Conservation (phyloP, 2,888 invertebrate species). For the Eurois occulta region DNA sequence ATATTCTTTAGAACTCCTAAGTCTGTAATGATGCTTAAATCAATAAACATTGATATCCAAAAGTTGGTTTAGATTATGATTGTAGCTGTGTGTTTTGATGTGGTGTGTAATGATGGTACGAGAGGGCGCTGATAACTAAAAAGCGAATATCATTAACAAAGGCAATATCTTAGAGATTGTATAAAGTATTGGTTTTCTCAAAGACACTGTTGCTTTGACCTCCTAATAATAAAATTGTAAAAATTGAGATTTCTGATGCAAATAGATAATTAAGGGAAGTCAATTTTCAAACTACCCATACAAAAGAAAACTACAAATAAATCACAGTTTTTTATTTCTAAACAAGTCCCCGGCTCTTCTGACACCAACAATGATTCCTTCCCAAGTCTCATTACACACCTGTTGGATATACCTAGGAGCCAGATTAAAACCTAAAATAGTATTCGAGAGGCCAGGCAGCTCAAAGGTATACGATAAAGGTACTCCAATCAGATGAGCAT, state of each 20-base stretch:
- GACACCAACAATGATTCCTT: conserved; percentile 88
- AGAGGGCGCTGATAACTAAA: background rate
- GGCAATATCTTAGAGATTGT: background rate
- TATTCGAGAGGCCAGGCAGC: conserved; percentile 90
- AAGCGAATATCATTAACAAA: background rate
- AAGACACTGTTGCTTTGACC: background rate
- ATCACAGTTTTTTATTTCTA: conserved; percentile 41
- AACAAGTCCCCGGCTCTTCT: conserved; percentile 78
- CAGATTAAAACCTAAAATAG: conserved; percentile 89
- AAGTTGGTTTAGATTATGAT: background rate
- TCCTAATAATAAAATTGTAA: background rate
- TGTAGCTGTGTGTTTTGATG: background rate
- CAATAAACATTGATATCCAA: background rate
- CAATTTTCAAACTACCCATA: background rate
- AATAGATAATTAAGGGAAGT: background rate
- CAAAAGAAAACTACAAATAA: conserved; percentile 19
- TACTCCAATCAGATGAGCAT: conserved; percentile 90
- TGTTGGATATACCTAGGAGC: conserved; percentile 89
- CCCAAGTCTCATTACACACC: conserved; percentile 91
- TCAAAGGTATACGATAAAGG: conserved; percentile 92
- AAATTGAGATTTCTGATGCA: background rate
- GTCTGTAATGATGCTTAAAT: background rate
- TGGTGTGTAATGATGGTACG: background rate
- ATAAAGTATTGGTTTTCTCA: background rate
- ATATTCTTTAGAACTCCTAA: background rate